Evolutionary conservation across 2,113 vertebrate species (phyloP), one percentile per base, ranked within the genome.

Genomic region (Thalassoma bifasciatum): DNA sequence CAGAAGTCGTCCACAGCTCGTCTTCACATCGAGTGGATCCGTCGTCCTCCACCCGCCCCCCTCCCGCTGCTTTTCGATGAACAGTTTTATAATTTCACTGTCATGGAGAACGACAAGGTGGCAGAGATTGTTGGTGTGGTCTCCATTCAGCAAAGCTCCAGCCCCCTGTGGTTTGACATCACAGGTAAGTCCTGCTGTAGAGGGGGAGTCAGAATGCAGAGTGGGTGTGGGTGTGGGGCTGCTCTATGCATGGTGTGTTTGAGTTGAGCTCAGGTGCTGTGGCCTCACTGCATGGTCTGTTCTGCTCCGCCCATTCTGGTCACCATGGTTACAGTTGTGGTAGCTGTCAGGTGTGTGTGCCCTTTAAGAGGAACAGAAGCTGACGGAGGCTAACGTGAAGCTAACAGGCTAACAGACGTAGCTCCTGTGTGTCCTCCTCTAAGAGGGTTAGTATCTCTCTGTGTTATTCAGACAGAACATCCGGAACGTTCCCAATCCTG

Each of bases 11-110:
- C 97, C 7, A 96, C 96, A 0, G 97, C 96, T 0, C 96, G 97
- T 14, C 94, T 99, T 24, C 98, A 99, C 54, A 98, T 99, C 0
- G 98, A 99, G 80, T 99, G 98, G 98, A 96, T 98, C 51, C 96
- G 94, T 52, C 96, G 95, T 19, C 96, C 97, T 0, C 72, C 81
- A 0, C 92, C 96, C 2, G 95, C 93, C 0, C 64, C 93, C 0
- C 0, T 83, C 9, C 94, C 95, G 0, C 86, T 98, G 73, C 92
- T 94, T 17, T 99, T 99, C 0, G 96, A 98, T 2, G 97, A 99
- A 23, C 93, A 94, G 0, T 96, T 97, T 82, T 99, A 99, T 91
- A 99, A 99, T 86, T 99, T 99, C 91, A 99, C 97, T 0, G 42
- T 99, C 84, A 97, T 98, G 96, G 98, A 99, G 82, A 97, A 94